Conservation (phyloP, 2,888 invertebrate species). For the Nemotelus nigrinus region DNA sequence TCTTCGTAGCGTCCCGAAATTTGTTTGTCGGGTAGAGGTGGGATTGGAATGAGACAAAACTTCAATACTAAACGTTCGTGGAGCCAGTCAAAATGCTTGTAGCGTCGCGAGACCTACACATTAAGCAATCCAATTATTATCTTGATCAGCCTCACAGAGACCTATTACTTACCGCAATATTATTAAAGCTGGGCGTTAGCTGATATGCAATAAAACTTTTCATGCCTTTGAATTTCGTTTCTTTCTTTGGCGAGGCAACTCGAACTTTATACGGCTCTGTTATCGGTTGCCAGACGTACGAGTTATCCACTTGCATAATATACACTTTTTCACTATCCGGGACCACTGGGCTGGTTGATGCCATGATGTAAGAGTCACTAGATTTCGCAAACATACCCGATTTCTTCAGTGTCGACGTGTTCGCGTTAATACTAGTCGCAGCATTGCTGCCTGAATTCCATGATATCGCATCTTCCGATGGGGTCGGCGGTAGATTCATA, state of each 20-base stretch:
- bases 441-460: conserved; percentile 47
- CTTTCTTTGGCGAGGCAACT: conserved; percentile 96
- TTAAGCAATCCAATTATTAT: background rate
- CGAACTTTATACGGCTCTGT: conserved; percentile 82
- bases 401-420: conserved; percentile 68
- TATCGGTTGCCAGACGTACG: conserved; percentile 81
- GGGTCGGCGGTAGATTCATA: conserved; percentile 62
- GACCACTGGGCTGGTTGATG: conserved; percentile 74
- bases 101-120: conserved; percentile 77
- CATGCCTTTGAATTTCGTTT: conserved; percentile 95
- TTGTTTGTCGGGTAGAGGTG: conserved; percentile 97
- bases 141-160: background rate
- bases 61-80: conserved; percentile 94
- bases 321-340: conserved; percentile 77
- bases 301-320: conserved; percentile 78
- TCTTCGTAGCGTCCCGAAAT: conserved; percentile 97
- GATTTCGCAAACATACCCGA: conserved; percentile 92
- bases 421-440: conserved; percentile 49
- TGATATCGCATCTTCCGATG: conserved; percentile 68
- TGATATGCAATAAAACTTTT: conserved; percentile 98
- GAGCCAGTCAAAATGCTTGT: conserved; percentile 99
- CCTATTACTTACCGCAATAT: conserved; percentile 77
- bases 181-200: conserved; percentile 92
- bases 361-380: conserved; percentile 89
- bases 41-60: conserved; percentile 93